Conservation (phyloP, 2,797 vertebrate species). For the Tauraco hartlaubi region DNA sequence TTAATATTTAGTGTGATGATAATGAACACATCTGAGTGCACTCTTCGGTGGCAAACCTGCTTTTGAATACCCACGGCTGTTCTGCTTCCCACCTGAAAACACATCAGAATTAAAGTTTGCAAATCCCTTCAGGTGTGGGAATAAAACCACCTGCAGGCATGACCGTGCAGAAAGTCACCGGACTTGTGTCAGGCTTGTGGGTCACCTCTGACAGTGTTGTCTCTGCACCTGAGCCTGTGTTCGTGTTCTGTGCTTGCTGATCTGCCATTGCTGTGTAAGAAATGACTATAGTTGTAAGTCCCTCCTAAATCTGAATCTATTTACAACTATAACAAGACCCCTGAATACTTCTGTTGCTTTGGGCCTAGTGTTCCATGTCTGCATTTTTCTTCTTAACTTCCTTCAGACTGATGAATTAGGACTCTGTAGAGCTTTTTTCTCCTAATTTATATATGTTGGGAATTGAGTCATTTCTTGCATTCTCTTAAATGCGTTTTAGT, state of each 20-base stretch:
- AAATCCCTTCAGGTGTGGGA: neutral
- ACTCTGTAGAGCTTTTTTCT: neutral
- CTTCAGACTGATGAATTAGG: neutral
- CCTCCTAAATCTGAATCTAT: neutral
- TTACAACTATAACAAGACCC: neutral
- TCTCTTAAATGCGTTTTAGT: neutral
- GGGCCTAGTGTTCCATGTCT: neutral
- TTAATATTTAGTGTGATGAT: neutral
- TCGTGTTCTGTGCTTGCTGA: neutral
- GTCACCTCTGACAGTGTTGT: neutral
- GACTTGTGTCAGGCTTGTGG: neutral
- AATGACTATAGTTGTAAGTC: neutral
- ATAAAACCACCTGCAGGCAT: neutral
- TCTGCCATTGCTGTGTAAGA: neutral
- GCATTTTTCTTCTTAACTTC: neutral
- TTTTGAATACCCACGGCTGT: neutral
- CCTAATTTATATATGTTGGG: neutral
- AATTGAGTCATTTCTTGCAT: neutral
- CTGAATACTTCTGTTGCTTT: neutral
- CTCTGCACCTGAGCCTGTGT: neutral
- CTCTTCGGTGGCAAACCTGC: neutral
- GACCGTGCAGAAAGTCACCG: neutral
- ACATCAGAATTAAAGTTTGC: neutral
- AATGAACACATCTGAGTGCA: neutral
- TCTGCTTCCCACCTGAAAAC: neutral